These are phyloP conservation scores for Drosophila parvula DNA, from an alignment of 1,140 invertebrate genomes.

Conservation along the genomic window DNA sequence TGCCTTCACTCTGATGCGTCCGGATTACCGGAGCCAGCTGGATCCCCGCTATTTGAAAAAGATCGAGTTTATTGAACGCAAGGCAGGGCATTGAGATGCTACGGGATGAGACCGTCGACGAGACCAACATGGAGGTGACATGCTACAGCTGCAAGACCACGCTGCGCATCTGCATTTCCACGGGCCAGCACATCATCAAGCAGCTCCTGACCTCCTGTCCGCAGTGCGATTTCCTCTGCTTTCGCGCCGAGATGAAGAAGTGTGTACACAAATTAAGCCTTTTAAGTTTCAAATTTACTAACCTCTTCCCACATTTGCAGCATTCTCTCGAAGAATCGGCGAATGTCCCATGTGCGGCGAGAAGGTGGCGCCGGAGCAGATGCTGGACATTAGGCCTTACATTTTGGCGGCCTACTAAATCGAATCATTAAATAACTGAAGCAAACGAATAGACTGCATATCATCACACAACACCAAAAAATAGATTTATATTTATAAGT, in stretches of 20 bases:
- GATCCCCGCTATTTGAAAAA: conserved; percentile 97
- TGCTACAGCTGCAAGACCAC: conserved; percentile 95
- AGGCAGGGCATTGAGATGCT: conserved; percentile 87
- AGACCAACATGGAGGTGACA: conserved; percentile 89
- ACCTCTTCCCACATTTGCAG: conserved; percentile 84
- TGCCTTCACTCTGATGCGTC: conserved; percentile 96
- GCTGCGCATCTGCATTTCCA: conserved; percentile 97
- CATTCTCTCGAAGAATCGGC: conserved; percentile 89
- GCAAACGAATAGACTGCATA: conserved; percentile 67
- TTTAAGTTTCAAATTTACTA: not conserved
- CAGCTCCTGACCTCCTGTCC: conserved; percentile 96
- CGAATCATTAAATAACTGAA: conserved; percentile 25
- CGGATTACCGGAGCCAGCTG: conserved; percentile 94
- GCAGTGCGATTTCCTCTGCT: conserved; percentile 96
- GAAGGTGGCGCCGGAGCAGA: conserved; percentile 87
- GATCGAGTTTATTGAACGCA: conserved; percentile 96
- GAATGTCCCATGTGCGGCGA: conserved; percentile 95
- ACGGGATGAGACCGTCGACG: conserved; percentile 84
- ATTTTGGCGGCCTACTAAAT: conserved; percentile 74
- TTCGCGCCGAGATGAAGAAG: conserved; percentile 90
- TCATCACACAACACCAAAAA: conserved; percentile 61
- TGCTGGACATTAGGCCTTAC: conserved; percentile 85
- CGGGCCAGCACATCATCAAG: conserved; percentile 96
- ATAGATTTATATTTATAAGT: conserved; percentile 49
- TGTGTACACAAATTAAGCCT: conserved; percentile 84